Evolutionary conservation across 2,888 invertebrate genomes (phyloP).

Genomic region (Macrosiphum euphorbiae): DNA sequence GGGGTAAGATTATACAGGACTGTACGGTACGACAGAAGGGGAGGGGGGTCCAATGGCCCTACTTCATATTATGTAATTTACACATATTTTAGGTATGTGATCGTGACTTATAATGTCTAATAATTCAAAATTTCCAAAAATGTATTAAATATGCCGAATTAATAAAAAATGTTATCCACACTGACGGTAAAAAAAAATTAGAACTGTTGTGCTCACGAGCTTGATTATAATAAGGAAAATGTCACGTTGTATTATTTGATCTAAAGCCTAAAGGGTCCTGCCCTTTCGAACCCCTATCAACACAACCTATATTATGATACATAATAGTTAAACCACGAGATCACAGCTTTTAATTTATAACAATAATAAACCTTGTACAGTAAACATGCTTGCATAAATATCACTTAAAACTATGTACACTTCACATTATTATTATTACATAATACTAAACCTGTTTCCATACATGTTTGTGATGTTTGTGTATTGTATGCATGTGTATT

Average conservation of each 20-base stretch:
- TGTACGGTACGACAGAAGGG: too few relatives aligned
- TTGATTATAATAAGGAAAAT: not conserved
- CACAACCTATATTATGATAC: not conserved
- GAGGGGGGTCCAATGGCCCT: too few relatives aligned
- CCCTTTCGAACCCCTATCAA: not conserved
- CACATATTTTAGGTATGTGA: not conserved
- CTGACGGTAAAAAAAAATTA: not conserved
- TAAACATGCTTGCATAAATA: not conserved
- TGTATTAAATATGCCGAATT: not conserved
- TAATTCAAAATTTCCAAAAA: not conserved
- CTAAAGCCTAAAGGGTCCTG: not conserved
- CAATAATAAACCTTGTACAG: not conserved
- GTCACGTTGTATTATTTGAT: not conserved
- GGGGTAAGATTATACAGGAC: too few relatives aligned
- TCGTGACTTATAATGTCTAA: not conserved
- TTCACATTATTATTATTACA: not conserved
- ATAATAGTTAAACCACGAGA: not conserved
- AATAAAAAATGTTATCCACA: not conserved
- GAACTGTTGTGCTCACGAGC: not conserved
- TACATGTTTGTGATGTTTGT: not conserved
- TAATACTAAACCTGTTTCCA: not conserved
- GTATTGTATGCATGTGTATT: not conserved
- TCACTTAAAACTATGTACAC: not conserved
- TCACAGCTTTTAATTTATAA: not conserved
- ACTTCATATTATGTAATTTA: not conserved